phyloP scores from a whole-genome alignment of 2,888 invertebrate genomes.

The Limnephilus auricula region DNA sequence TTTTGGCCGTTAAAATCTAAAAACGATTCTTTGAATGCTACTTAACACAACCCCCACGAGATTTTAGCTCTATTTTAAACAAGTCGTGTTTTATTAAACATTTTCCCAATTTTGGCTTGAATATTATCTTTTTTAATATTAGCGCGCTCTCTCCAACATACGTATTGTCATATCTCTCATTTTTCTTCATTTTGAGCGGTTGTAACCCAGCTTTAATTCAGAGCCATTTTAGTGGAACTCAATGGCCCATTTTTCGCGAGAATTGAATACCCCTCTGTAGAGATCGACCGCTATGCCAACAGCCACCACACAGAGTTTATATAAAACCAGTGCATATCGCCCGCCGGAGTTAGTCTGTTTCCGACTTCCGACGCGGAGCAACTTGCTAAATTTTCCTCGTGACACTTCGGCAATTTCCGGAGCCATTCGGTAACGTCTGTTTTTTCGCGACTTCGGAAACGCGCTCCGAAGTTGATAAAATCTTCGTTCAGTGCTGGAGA shows the following conservation, averaged over 20 bases:
- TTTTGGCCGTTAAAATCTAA: no score
- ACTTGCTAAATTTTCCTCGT: neutral
- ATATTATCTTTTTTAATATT: no score
- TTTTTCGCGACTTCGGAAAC: constrained; percentile 14
- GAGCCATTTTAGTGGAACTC: neutral
- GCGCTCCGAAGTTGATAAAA: neutral
- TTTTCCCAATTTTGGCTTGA: no score
- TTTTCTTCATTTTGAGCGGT: no score
- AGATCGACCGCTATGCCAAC: neutral
- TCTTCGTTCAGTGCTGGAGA: neutral
- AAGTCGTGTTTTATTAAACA: no score
- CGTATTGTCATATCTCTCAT: no score
- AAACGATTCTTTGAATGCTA: no score
- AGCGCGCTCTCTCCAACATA: no score
- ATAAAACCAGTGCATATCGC: constrained; percentile 24
- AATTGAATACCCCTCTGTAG: neutral
- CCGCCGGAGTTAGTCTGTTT: neutral
- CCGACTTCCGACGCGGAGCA: neutral
- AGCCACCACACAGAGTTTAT: neutral
- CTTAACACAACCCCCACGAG: no score
- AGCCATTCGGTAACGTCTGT: neutral
- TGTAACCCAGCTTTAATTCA: no score
- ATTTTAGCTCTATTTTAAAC: no score
- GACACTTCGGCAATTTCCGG: neutral
- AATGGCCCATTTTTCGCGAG: neutral